These are phyloP conservation scores for Tinea pellionella DNA, from an alignment of 2,888 invertebrate species.

Conservation along the genomic window DNA sequence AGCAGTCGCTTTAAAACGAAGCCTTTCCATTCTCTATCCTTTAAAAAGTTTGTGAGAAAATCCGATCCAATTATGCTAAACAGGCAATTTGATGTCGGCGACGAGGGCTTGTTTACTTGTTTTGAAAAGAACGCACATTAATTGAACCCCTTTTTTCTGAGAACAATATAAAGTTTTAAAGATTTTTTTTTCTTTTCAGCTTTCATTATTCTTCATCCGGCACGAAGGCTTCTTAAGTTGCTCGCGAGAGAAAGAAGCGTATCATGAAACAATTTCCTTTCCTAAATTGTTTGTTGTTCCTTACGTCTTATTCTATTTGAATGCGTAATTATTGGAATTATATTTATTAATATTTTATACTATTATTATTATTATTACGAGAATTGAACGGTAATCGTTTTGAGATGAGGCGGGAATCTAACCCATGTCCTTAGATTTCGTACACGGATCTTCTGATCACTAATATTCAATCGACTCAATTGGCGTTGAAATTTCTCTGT, in stretches of 20 bases:
- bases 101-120: conserved; percentile 35
- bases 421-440: no score
- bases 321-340: neutral
- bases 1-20: neutral
- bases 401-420: no score
- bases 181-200: conserved; percentile 21
- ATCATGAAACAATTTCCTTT: conserved; percentile 50
- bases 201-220: conserved; percentile 29
- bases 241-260: conserved; percentile 23
- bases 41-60: conserved; percentile 36
- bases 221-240: conserved; percentile 12
- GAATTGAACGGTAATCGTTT: no score
- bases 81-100: conserved; percentile 37
- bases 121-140: conserved; percentile 37
- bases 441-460: no score
- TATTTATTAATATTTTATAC: no score
- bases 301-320: neutral
- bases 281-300: conserved; percentile 29
- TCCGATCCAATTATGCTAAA: conserved; percentile 44
- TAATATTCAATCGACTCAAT: no score
- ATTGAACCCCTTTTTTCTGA: conserved; percentile 28
- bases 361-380: no score
- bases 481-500: no score
- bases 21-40: conserved; percentile 18
- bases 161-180: conserved; percentile 27